phyloP scores from a whole-genome alignment of 2,888 invertebrate genomes.

The Acrobasis consociella region DNA sequence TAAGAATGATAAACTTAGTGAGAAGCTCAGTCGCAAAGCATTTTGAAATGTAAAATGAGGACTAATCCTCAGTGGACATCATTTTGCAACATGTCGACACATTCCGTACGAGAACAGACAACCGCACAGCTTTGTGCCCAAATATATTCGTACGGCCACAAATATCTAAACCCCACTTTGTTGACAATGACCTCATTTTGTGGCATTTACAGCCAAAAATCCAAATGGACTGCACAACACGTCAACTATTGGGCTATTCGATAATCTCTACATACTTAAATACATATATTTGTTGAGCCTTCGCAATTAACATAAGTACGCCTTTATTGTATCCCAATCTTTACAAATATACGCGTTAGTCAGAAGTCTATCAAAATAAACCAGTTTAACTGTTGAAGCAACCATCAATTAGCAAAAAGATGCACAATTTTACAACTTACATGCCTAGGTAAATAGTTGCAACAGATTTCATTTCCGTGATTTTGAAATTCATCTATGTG shows the following conservation, averaged over 20 bases:
- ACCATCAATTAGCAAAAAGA: background rate
- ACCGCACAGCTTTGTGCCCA: constrained; percentile 20
- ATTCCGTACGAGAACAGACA: constrained; percentile 15
- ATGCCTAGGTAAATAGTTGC: too few relatives aligned
- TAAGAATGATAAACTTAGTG: too few relatives aligned
- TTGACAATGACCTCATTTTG: constrained; percentile 33
- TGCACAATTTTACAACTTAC: background rate
- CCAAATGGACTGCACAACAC: background rate
- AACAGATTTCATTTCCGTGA: too few relatives aligned
- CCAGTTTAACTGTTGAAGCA: too few relatives aligned
- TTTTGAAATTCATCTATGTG: too few relatives aligned
- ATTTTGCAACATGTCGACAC: constrained; percentile 2
- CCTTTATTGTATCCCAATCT: background rate
- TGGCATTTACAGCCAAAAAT: constrained; percentile 17
- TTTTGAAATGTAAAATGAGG: background rate
- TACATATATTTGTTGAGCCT: background rate
- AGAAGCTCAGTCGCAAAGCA: background rate
- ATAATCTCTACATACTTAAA: background rate
- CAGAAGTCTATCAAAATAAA: too few relatives aligned
- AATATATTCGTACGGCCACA: constrained; percentile 28
- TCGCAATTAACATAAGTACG: too few relatives aligned
- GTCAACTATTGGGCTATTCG: too few relatives aligned
- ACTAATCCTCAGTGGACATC: background rate
- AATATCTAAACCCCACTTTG: constrained; percentile 33
- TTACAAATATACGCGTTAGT: too few relatives aligned